Conservation (phyloP, 1,140 invertebrate species). For the Habropoda laboriosa region DNA sequence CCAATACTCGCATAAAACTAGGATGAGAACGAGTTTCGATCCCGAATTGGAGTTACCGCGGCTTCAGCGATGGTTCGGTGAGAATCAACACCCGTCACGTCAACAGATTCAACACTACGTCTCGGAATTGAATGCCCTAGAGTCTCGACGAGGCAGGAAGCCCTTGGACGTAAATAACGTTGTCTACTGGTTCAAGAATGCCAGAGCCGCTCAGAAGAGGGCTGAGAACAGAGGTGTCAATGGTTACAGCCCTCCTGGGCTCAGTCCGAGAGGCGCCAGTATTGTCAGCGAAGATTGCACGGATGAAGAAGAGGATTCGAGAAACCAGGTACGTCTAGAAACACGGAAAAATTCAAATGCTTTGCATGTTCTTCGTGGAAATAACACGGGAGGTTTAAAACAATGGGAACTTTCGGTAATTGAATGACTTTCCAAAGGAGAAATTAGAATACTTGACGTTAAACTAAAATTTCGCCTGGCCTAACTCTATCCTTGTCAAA, state of each 20-base stretch:
- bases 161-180: conserved; percentile 98
- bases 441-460: too few species aligned
- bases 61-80: conserved; percentile 96
- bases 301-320: conserved; percentile 80
- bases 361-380: background rate
- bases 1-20: conserved; percentile 92
- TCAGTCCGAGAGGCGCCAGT: conserved; percentile 79
- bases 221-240: conserved; percentile 87
- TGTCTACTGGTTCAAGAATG: conserved; percentile 99
- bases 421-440: too few species aligned
- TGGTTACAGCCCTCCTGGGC: conserved; percentile 78
- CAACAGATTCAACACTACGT: conserved; percentile 98
- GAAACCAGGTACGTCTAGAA: conserved; percentile 73
- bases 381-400: too few species aligned
- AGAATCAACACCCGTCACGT: conserved; percentile 96
- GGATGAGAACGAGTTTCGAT: conserved; percentile 96
- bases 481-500: too few species aligned
- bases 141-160: conserved; percentile 94
- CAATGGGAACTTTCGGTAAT: too few species aligned
- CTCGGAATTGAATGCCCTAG: conserved; percentile 94
- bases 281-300: conserved; percentile 80
- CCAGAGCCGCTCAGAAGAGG: conserved; percentile 95
- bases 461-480: too few species aligned
- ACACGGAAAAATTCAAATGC: background rate
- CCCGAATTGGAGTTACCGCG: conserved; percentile 97